A percentile compares a stretch with the other conserved stretches of the same genome.
Evolutionary conservation across 2,888 invertebrate genomes (phyloP).

Genomic region (Muschampia plurimacula): DNA sequence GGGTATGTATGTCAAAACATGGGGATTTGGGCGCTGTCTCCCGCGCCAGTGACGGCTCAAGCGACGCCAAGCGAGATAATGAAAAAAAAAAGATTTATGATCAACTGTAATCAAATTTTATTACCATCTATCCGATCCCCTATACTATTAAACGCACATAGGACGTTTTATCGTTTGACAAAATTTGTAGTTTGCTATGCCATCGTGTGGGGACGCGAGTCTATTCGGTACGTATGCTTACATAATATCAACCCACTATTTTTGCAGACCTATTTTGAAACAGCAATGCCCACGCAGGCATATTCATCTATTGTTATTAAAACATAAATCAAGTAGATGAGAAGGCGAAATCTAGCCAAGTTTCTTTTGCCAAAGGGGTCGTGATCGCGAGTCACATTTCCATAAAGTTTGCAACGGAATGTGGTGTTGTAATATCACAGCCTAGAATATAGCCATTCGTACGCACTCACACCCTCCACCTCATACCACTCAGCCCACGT

Average conservation of each 20-base stretch:
- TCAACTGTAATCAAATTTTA: conserved; percentile 83
- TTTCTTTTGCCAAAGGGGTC: conserved; percentile 75
- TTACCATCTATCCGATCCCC: conserved; percentile 71
- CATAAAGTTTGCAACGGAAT: conserved; percentile 76
- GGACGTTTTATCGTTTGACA: conserved; percentile 59
- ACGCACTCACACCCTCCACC: conserved; percentile 61
- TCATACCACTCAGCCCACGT: conserved; percentile 61
- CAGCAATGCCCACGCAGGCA: conserved; percentile 13
- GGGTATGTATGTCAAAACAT: conserved; percentile 83
- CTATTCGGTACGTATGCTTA: not conserved
- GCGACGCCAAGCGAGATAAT: conserved; percentile 74
- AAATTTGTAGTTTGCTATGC: conserved; percentile 59
- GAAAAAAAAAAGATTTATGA: conserved; percentile 85
- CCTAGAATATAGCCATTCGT: conserved; percentile 73
- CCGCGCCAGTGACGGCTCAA: conserved; percentile 60
- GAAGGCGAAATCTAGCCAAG: conserved; percentile 63
- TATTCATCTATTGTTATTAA: conserved; percentile 38
- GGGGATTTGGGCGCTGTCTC: conserved; percentile 75
- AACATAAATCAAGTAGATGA: conserved; percentile 45
- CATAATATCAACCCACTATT: conserved; percentile 26
- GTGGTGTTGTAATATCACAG: conserved; percentile 73
- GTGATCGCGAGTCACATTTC: conserved; percentile 67
- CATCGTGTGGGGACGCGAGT: conserved; percentile 34
- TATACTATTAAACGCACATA: conserved; percentile 57
- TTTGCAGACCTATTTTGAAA: conserved; percentile 11